phyloP scores from a whole-genome alignment of 2,888 invertebrate species.

The Stegana nigrithorax region DNA sequence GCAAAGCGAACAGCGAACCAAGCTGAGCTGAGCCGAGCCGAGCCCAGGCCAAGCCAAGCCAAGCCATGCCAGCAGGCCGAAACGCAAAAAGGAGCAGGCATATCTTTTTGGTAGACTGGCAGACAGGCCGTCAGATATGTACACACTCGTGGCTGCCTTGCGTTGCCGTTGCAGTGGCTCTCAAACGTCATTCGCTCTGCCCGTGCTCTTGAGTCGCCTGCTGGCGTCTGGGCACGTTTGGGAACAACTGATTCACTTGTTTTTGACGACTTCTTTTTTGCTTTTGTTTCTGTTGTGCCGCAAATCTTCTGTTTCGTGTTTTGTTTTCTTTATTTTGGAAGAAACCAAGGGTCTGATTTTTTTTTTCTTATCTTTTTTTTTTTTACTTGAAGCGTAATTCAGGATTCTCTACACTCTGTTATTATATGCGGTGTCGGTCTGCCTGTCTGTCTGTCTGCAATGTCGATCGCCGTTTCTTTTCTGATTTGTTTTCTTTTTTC shows the following conservation, averaged over 20 bases:
- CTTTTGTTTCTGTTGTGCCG: conserved; percentile 28
- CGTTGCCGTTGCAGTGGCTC: neutral
- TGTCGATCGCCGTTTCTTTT: conserved; percentile 7
- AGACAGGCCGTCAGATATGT: neutral
- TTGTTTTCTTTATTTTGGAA: conserved; percentile 17
- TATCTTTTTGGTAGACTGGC: neutral
- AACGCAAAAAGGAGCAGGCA: neutral
- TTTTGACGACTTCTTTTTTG: neutral
- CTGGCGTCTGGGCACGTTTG: conserved; percentile 26
- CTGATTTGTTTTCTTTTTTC: no score
- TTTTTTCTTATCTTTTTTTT: conserved; percentile 13
- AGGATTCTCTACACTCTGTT: conserved; percentile 58
- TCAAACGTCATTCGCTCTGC: neutral
- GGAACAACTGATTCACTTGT: neutral
- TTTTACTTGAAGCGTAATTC: conserved; percentile 53
- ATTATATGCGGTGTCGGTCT: conserved; percentile 46
- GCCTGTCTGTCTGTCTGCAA: conserved; percentile 35
- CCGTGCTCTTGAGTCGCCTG: no score
- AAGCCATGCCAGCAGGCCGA: conserved; percentile 10
- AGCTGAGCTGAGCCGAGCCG: conserved; percentile 19
- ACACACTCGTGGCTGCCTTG: conserved; percentile 24
- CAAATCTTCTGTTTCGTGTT: conserved; percentile 23
- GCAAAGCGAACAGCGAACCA: conserved; percentile 19
- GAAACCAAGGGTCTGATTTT: conserved; percentile 20
- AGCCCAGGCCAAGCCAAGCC: conserved; percentile 3